A percentile compares a stretch with the other conserved stretches of the same genome.
These are phyloP conservation scores for Meteorus cinctellus DNA, from an alignment of 2,888 invertebrate genomes.

Conservation along the genomic window DNA sequence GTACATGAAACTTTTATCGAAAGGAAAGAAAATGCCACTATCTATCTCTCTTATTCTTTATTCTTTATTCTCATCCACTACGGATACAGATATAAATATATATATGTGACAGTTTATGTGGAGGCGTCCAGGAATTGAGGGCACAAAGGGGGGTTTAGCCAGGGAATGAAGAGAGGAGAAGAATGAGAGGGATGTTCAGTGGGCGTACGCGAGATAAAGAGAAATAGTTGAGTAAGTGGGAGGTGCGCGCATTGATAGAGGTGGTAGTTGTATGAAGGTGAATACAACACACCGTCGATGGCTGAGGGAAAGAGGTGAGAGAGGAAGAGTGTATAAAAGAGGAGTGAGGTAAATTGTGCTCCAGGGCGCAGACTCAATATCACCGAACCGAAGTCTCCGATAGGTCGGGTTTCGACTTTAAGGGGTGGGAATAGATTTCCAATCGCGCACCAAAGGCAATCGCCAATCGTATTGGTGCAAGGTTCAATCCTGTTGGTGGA, in stretches of 20 bases:
- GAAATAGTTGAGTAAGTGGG: slow-evolving; percentile 47
- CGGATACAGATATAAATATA: slow-evolving; percentile 6
- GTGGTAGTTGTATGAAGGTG: slow-evolving; percentile 17
- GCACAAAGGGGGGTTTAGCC: slow-evolving; percentile 19
- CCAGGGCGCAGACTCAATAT: slow-evolving; percentile 73
- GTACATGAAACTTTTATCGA: slow-evolving; percentile 56
- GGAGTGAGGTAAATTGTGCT: slow-evolving; percentile 34
- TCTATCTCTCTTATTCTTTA: slow-evolving; percentile 9
- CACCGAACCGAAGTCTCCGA: slow-evolving; percentile 73
- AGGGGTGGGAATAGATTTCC: slow-evolving; percentile 74
- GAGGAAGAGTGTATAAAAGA: slow-evolving; percentile 40
- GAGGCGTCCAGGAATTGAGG: slow-evolving; percentile 9
- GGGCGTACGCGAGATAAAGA: slow-evolving; percentile 50
- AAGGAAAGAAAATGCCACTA: slow-evolving; percentile 51
- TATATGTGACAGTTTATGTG: not conserved
- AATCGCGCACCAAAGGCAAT: slow-evolving; percentile 66
- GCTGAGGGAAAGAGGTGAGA: slow-evolving; percentile 40
- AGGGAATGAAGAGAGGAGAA: slow-evolving; percentile 20
- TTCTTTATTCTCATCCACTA: not conserved
- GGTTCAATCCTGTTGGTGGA: slow-evolving; percentile 49
- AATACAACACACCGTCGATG: slow-evolving; percentile 31
- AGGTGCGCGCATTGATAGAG: slow-evolving; percentile 35
- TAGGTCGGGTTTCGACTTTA: slow-evolving; percentile 73
- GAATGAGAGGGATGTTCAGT: slow-evolving; percentile 30
- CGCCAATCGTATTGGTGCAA: slow-evolving; percentile 27